Percentiles rank a stretch among this genome's conserved stretches.
These are phyloP conservation scores for Pterocles orientalis DNA, from an alignment of 2,113 vertebrate genomes.

Conservation along the genomic window DNA sequence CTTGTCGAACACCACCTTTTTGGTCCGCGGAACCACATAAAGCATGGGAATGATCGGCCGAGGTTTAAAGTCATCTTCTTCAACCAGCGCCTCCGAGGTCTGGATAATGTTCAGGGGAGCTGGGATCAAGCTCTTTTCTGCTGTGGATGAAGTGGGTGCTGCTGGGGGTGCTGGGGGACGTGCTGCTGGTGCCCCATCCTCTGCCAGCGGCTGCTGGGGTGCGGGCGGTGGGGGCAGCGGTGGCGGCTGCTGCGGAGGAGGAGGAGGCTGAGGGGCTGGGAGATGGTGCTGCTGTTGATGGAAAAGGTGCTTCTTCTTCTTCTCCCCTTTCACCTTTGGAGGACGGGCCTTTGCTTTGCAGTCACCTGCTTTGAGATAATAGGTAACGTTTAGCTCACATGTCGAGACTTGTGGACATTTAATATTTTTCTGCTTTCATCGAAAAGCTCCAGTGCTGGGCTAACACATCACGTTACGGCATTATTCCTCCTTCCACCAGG, in stretches of 20 bases:
- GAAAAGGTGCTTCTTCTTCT: slow-evolving; percentile 68
- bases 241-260: neutral
- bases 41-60: slow-evolving; percentile 81
- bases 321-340: slow-evolving; percentile 60
- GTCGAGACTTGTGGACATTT: neutral
- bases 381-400: neutral
- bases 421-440: neutral
- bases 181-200: rapidly evolving
- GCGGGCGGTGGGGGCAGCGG: neutral
- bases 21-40: slow-evolving; percentile 75
- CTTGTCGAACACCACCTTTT: slow-evolving; percentile 64
- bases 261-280: neutral
- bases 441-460: neutral
- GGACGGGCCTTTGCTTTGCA: slow-evolving; percentile 57
- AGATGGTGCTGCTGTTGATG: neutral
- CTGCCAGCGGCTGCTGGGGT: neutral
- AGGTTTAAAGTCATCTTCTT: slow-evolving; percentile 61
- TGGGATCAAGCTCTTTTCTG: neutral
- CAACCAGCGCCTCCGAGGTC: neutral
- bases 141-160: rapidly evolving
- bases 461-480: neutral
- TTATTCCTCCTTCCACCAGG: neutral
- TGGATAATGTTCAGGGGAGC: slow-evolving; percentile 60
- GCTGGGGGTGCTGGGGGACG: neutral
- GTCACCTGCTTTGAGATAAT: slow-evolving; percentile 54